Evolutionary conservation across 2,888 invertebrate species (phyloP).

Genomic region (Megalurothrips usitatus): DNA sequence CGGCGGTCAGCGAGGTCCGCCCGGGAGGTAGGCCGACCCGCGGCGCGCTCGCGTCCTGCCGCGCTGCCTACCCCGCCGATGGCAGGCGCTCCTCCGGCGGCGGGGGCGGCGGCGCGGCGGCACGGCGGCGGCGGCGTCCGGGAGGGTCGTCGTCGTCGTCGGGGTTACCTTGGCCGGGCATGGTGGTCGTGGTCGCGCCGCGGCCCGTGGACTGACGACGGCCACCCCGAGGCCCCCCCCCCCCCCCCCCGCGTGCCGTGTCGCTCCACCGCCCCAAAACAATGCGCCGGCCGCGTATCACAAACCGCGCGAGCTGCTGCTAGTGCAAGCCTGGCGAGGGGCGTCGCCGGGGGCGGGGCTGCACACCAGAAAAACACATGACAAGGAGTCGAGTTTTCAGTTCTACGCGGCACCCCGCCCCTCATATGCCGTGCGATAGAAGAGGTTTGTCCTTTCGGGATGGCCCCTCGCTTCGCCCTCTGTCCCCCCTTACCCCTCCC

Average conservation of each 20-base stretch:
- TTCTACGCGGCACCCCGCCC: too few relatives aligned
- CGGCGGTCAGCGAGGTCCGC: too few relatives aligned
- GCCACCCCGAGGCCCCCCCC: neutral
- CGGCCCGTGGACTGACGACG: too few relatives aligned
- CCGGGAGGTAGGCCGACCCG: neutral
- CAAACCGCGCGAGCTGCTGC: too few relatives aligned
- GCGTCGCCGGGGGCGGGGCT: neutral
- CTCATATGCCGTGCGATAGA: too few relatives aligned
- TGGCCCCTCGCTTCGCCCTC: too few relatives aligned
- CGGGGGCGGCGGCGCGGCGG: neutral
- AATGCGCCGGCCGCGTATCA: neutral
- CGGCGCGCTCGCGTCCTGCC: neutral
- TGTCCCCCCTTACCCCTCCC: too few relatives aligned
- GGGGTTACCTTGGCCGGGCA: neutral
- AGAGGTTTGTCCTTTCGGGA: too few relatives aligned
- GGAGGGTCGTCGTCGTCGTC: neutral
- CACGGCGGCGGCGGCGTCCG: too few relatives aligned
- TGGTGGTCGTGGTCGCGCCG: neutral
- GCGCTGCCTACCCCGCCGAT: neutral
- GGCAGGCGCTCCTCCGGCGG: neutral
- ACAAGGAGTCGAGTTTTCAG: too few relatives aligned
- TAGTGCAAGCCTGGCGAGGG: neutral
- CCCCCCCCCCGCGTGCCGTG: neutral
- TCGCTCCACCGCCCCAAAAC: neutral
- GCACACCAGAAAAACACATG: neutral